Evolutionary conservation across 2,888 invertebrate genomes (phyloP).

Genomic region (Ceraclea dissimilis): DNA sequence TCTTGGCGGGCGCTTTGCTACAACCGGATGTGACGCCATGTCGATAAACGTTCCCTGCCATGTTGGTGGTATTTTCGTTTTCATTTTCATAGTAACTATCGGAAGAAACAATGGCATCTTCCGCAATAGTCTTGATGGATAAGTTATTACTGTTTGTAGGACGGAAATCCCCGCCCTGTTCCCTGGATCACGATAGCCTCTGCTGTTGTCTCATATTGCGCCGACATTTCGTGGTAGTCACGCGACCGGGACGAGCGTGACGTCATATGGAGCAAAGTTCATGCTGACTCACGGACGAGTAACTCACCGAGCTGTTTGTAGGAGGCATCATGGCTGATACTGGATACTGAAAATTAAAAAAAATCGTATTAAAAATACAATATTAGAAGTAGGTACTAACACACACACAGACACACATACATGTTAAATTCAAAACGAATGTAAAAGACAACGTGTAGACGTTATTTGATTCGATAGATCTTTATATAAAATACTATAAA

Average conservation of each 20-base stretch:
- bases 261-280: conserved; percentile 65
- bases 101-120: conserved; percentile 16
- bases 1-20: conserved; percentile 16
- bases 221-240: conserved; percentile 29
- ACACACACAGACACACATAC: no score
- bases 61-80: conserved; percentile 3
- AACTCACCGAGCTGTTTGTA: conserved; percentile 40
- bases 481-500: no score
- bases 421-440: no score
- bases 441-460: no score
- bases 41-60: conserved; percentile 5
- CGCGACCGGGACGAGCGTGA: conserved; percentile 44
- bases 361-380: not conserved
- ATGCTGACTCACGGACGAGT: conserved; percentile 57
- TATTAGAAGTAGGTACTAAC: no score
- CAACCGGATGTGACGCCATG: conserved; percentile 8
- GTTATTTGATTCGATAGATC: no score
- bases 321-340: conserved; percentile 40
- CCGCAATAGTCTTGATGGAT: conserved; percentile 22
- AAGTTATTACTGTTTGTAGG: conserved; percentile 12
- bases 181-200: conserved; percentile 22
- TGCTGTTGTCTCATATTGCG: conserved; percentile 28
- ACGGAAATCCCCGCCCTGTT: conserved; percentile 22
- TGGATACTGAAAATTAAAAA: conserved; percentile 39
- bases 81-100: conserved; percentile 19